These are phyloP conservation scores for Rhynchonycteris naso DNA, from an alignment of 2,797 vertebrate species.

Conservation along the genomic window DNA sequence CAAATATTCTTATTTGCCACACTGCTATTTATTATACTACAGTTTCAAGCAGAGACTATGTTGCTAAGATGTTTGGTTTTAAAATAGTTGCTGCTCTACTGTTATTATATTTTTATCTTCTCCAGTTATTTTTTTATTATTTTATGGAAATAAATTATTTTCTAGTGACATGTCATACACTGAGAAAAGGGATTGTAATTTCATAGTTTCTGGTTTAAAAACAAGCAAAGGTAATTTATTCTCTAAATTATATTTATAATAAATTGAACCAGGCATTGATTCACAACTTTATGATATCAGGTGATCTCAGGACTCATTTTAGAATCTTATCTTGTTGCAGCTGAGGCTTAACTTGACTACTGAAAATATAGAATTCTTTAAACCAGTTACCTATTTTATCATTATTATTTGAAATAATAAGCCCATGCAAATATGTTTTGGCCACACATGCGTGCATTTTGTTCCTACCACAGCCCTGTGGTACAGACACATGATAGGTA, in stretches of 20 bases:
- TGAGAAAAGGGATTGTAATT: neutral
- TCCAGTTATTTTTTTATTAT: neutral
- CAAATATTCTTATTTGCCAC: neutral
- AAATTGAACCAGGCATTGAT: neutral
- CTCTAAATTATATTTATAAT: neutral
- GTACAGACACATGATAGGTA: neutral
- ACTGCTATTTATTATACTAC: neutral
- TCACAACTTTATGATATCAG: neutral
- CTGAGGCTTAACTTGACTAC: neutral
- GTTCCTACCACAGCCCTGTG: neutral
- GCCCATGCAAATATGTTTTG: neutral
- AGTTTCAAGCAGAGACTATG: neutral
- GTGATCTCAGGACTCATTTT: neutral
- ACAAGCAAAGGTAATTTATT: neutral
- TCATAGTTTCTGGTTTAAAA: neutral
- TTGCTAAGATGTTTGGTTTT: neutral
- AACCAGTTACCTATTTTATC: neutral
- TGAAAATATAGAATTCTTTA: slow-evolving; percentile 18
- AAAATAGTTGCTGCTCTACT: neutral
- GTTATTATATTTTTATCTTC: neutral
- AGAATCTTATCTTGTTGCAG: neutral
- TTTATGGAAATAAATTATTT: neutral
- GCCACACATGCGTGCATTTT: neutral
- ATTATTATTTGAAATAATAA: slow-evolving; percentile 30
- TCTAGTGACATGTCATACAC: neutral